Evolutionary conservation across 2,888 invertebrate species (phyloP).

Genomic region (Lasius platythorax): DNA sequence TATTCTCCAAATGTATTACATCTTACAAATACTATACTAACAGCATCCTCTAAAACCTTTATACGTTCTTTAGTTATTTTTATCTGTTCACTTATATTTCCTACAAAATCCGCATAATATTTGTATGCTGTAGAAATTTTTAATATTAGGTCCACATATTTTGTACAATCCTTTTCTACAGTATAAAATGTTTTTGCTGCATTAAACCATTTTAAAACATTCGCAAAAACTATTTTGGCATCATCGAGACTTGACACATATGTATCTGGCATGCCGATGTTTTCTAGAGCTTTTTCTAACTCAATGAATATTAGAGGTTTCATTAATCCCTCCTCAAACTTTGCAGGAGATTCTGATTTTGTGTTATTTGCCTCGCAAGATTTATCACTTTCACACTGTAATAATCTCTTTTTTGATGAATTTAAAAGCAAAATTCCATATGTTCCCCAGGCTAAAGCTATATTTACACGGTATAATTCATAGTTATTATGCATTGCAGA

Average conservation of each 20-base stretch:
- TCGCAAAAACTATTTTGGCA: not conserved
- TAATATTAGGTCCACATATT: not conserved
- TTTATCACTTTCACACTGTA: too few species aligned
- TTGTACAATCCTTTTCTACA: not conserved
- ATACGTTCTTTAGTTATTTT: conserved; percentile 5
- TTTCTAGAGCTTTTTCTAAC: not conserved
- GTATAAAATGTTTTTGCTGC: not conserved
- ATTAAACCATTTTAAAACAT: not conserved
- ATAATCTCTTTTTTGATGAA: not conserved
- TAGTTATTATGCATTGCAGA: not conserved
- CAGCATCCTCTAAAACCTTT: not conserved
- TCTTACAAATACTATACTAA: not conserved
- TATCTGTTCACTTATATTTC: not conserved
- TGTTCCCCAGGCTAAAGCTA: not conserved
- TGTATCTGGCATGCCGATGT: not conserved
- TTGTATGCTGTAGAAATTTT: not conserved
- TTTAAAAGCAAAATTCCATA: conserved; percentile 9
- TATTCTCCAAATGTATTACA: not conserved
- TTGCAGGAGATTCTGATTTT: not conserved
- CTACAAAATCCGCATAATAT: not conserved
- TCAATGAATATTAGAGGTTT: not conserved
- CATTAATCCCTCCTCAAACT: not conserved
- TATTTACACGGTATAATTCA: not conserved
- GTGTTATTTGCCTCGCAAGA: not conserved
- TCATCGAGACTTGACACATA: not conserved